These are phyloP conservation scores for Myxocyprinus asiaticus DNA, from an alignment of 2,113 vertebrate genomes.

Conservation along the genomic window DNA sequence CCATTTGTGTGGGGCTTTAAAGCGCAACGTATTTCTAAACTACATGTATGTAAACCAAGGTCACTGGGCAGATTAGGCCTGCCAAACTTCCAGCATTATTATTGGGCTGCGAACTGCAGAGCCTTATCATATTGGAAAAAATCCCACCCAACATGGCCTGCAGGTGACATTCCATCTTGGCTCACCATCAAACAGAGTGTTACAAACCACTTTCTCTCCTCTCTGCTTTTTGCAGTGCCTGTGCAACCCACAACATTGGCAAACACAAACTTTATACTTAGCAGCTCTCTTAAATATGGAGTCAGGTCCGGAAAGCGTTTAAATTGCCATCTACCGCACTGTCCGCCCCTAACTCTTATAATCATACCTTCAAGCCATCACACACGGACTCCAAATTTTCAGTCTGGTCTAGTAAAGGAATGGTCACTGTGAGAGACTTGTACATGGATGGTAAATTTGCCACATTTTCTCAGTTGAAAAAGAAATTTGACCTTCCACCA, in stretches of 20 bases:
- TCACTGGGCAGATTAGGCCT: neutral
- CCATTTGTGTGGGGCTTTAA: neutral
- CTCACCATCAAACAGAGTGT: neutral
- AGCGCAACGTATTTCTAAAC: neutral
- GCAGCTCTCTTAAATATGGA: neutral
- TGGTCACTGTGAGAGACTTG: neutral
- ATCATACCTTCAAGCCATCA: neutral
- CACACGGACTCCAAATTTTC: neutral
- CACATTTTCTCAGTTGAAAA: neutral
- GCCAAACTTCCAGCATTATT: neutral
- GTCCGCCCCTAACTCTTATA: neutral
- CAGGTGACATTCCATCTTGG: neutral
- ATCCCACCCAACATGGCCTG: no score
- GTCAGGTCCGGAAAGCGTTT: neutral
- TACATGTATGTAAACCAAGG: neutral
- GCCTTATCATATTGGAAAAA: no score
- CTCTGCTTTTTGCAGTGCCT: neutral
- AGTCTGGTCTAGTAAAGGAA: neutral
- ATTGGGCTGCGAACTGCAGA: no score
- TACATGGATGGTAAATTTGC: neutral
- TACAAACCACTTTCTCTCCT: neutral
- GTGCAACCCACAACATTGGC: neutral
- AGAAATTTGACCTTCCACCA: no score
- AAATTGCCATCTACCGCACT: neutral
- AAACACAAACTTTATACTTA: neutral